Conservation (phyloP, 2,113 vertebrate species). For the Nycticebus coucang region DNA sequence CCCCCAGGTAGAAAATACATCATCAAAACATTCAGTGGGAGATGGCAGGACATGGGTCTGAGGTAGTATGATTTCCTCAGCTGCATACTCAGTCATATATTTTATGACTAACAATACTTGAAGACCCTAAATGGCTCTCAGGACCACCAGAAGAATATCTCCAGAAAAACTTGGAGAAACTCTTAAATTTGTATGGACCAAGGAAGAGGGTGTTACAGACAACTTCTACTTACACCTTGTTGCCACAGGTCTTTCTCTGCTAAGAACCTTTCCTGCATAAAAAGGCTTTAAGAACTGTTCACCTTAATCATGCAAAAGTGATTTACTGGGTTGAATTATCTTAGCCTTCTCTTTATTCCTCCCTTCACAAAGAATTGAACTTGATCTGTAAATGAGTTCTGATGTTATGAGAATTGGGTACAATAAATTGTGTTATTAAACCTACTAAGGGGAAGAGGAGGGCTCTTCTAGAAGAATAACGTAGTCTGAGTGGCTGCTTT, state of each 20-base stretch:
- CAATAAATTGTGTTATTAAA: constrained; percentile 35
- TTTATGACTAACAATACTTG: too few species aligned
- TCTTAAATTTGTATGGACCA: neutral
- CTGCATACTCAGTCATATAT: neutral
- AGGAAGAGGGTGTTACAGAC: neutral
- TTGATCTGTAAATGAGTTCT: constrained; percentile 54
- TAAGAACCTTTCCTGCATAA: neutral
- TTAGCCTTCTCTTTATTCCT: neutral
- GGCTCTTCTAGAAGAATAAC: constrained; percentile 3
- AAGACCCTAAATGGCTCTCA: neutral
- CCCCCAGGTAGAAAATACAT: neutral
- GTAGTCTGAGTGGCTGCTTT: neutral
- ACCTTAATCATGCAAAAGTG: neutral
- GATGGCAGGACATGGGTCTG: neutral
- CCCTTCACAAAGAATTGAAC: constrained; percentile 41
- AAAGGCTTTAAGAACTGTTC: neutral
- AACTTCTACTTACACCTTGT: accelerated
- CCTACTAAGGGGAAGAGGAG: neutral
- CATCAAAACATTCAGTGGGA: neutral
- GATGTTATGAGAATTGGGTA: constrained; percentile 5
- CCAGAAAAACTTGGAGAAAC: neutral
- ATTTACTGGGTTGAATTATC: neutral
- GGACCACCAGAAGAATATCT: neutral
- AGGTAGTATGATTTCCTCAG: neutral
- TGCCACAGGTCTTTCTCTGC: neutral